These are phyloP conservation scores for Morphnarchus princeps DNA, from an alignment of 2,113 vertebrate genomes.

Conservation along the genomic window DNA sequence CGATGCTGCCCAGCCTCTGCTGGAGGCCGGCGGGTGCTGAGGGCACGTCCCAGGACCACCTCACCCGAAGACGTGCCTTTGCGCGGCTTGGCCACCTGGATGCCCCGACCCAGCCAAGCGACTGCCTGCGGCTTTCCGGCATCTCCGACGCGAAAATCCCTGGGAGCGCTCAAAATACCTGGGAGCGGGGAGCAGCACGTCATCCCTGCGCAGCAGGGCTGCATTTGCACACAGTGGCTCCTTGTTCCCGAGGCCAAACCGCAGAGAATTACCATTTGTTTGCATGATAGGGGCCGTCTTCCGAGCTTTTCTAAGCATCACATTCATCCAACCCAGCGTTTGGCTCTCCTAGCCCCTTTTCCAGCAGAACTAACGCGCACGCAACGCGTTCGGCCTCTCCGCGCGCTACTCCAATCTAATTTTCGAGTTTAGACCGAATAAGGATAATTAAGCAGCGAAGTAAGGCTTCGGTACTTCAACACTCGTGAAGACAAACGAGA, in stretches of 20 bases:
- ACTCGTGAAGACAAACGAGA: neutral
- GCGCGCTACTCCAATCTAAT: rapidly evolving
- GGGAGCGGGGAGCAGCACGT: neutral
- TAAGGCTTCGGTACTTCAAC: neutral
- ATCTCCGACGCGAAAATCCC: neutral
- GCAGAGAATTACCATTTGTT: neutral
- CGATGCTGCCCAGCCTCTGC: neutral
- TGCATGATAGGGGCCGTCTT: neutral
- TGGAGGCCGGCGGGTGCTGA: neutral
- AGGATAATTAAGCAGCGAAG: neutral
- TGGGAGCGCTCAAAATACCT: neutral
- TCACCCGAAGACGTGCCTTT: neutral
- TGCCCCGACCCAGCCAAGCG: neutral
- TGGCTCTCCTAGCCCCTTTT: neutral
- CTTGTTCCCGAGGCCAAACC: neutral
- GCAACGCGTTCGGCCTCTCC: neutral
- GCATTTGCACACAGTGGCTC: neutral
- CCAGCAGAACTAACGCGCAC: neutral
- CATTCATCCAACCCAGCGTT: neutral
- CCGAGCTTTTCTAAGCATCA: neutral
- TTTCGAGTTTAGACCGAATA: neutral
- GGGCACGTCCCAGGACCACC: neutral
- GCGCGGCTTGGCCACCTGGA: too few species aligned
- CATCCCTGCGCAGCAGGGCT: neutral
- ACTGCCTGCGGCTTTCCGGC: neutral